phyloP scores from a whole-genome alignment of 1,140 invertebrate genomes.

The Heliothis subflexa region DNA sequence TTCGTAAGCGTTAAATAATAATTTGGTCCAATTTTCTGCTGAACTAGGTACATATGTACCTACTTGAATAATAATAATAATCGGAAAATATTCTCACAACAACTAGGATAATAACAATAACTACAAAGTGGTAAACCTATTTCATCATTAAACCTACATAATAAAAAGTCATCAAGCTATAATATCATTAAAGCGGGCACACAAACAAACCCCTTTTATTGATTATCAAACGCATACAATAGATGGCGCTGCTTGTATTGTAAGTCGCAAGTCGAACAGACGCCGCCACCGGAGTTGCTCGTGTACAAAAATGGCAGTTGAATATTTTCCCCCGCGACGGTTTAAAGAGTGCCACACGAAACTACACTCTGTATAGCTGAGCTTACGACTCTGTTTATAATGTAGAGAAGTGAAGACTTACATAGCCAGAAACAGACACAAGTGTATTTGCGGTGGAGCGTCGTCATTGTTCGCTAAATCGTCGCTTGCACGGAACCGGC shows the following conservation, averaged over 20 bases:
- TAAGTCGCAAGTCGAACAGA: constrained; percentile 74
- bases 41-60: no score
- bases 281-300: constrained; percentile 83
- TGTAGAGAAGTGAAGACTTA: constrained; percentile 66
- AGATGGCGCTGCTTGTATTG: constrained; percentile 81
- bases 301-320: constrained; percentile 84
- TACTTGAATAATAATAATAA: no score
- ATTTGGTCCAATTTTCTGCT: no score
- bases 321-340: constrained; percentile 81
- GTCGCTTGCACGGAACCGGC: constrained; percentile 84
- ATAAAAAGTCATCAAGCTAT: background rate
- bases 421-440: constrained; percentile 71
- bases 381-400: constrained; percentile 55
- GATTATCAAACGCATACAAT: constrained; percentile 82
- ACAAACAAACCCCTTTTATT: constrained; percentile 77
- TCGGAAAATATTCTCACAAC: no score
- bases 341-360: constrained; percentile 48
- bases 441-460: constrained; percentile 80
- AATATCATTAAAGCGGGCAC: constrained; percentile 58
- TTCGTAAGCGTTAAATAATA: background rate
- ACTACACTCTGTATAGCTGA: constrained; percentile 52
- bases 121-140: background rate
- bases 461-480: constrained; percentile 85
- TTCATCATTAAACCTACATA: background rate
- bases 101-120: no score